Conservation (phyloP, 2,113 vertebrate genomes). For the Ursus arctos region DNA sequence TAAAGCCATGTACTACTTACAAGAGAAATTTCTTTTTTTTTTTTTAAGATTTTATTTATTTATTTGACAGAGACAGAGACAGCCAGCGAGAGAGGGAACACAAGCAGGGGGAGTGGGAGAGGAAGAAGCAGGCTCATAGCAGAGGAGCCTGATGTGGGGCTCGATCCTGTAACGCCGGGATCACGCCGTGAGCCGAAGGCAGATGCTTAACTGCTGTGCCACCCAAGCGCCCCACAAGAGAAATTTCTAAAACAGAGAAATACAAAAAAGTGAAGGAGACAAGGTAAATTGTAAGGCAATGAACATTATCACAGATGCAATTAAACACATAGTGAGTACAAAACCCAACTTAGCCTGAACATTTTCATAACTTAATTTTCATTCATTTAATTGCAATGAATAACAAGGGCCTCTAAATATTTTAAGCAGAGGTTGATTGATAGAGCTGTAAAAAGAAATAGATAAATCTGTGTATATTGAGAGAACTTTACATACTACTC, state of each 20-base stretch:
- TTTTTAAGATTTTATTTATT: no score
- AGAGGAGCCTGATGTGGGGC: no score
- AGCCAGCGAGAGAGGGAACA: no score
- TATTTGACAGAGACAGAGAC: no score
- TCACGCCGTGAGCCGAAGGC: no score
- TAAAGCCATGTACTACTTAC: background rate
- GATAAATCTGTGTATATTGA: background rate
- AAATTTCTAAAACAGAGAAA: background rate
- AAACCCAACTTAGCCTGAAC: background rate
- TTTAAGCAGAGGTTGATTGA: background rate
- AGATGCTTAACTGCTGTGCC: no score
- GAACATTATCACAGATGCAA: background rate
- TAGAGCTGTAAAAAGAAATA: background rate
- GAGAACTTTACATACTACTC: background rate
- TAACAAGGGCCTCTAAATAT: background rate
- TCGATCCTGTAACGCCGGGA: no score
- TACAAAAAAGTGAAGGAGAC: background rate
- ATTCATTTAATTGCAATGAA: background rate
- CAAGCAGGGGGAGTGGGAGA: no score
- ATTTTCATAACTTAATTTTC: background rate
- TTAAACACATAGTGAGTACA: background rate
- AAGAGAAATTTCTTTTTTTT: background rate
- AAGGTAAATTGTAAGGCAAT: background rate
- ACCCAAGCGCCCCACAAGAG: background rate
- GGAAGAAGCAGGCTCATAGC: no score